Evolutionary conservation across 2,113 vertebrate genomes (phyloP).

Genomic region (Sorex araneus): DNA sequence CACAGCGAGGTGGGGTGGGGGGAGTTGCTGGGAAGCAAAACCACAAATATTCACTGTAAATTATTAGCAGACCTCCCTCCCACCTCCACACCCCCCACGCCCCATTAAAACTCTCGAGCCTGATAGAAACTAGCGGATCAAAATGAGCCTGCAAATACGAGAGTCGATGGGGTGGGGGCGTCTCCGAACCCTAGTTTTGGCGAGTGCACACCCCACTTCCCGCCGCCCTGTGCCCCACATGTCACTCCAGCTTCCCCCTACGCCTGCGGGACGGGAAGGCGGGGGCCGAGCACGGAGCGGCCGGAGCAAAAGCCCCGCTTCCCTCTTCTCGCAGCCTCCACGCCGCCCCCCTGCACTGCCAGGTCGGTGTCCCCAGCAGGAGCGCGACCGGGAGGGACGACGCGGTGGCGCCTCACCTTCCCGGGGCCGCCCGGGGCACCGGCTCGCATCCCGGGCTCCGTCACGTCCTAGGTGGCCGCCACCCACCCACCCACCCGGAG

Average conservation of each 20-base stretch:
- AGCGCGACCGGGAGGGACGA: accelerated
- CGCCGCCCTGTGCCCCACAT: neutral
- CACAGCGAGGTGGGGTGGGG: no score
- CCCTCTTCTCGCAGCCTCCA: neutral
- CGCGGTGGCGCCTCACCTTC: neutral
- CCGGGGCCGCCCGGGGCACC: neutral
- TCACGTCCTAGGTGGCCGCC: neutral
- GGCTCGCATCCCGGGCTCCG: neutral
- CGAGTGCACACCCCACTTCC: neutral
- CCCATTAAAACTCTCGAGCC: no score
- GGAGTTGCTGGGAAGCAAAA: neutral
- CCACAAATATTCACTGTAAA: neutral
- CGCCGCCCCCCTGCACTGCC: neutral
- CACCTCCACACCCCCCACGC: neutral
- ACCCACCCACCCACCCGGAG: neutral
- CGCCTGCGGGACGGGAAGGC: neutral
- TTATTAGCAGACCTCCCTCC: neutral
- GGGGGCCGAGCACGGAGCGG: neutral
- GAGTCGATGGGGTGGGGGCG: no score
- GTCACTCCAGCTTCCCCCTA: neutral
- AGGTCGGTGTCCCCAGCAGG: neutral
- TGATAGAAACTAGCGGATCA: no score
- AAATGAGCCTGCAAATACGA: no score
- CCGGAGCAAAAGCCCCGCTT: no score
- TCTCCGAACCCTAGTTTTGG: neutral